Evolutionary conservation across 2,797 vertebrate genomes (phyloP), one percentile per base, ranked within the genome.

Genomic region (Sebastes oblongus): DNA sequence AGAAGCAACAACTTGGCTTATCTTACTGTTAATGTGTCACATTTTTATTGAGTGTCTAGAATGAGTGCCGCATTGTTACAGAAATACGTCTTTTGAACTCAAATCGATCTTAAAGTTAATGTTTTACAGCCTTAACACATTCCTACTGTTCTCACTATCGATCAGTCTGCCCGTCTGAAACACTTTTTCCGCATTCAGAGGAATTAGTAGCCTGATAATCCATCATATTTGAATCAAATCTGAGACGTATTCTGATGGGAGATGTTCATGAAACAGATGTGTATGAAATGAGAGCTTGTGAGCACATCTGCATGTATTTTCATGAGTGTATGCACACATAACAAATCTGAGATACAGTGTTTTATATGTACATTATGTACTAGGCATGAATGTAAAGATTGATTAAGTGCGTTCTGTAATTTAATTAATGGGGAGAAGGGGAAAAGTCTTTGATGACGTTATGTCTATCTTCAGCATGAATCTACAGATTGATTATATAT

Each of bases 31-130:
- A 32, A 42, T 79, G 66, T 77, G n/a, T 62, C 29, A 60, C 13
- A n/a, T 27, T 66, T 75, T 50, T 2, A 55, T 59, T 61, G 80
- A 36, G 62, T 56, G 61, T 67, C 67, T 67, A 55, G 25, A 66
- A 58, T 39, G 24, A 80, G 25, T n/a, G 29, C 25, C 67, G 66
- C 62, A 59, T 11, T 72, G 75, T 79, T 29, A 16, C 69, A 56
- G 55, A 24, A 12, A 22, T 3, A 70, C 3, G 11, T 6, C 1
- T 3, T 67, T 76, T 64, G 10, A 9, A 18, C 20, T 46, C 6
- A 64, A 70, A 71, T 78, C 46, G n/a, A 54, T 81, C n/a, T 68
- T 24, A 10, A 58, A 77, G 78, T 83, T 24, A 55, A 75, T 75
- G 22, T 85, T 82, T 56, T 24, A 54, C 66, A 46, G 29, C 42